Percentiles rank a stretch among this genome's conserved stretches.
These are phyloP conservation scores for Sarcophaga caerulescens DNA, from an alignment of 2,888 invertebrate species.

Conservation along the genomic window DNA sequence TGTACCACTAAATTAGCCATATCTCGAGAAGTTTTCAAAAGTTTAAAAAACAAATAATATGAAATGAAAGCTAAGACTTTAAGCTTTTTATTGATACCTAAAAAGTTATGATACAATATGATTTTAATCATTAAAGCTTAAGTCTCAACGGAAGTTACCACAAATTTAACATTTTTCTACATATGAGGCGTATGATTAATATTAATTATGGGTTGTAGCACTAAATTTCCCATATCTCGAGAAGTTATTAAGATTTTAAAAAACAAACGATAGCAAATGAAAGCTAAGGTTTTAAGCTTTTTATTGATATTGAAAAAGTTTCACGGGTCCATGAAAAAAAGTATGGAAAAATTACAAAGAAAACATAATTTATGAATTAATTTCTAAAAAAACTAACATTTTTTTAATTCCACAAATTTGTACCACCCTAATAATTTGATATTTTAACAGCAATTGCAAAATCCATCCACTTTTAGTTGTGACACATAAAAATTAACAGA, in stretches of 20 bases:
- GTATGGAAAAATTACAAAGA: too few species aligned
- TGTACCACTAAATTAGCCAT: neutral
- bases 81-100: neutral
- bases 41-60: neutral
- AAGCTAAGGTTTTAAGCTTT: neutral
- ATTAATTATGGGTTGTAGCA: neutral
- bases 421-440: neutral
- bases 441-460: conserved; percentile 49
- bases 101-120: too few species aligned
- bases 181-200: neutral
- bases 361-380: too few species aligned
- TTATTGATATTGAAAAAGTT: too few species aligned
- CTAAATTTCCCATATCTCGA: neutral
- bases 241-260: neutral
- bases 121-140: too few species aligned
- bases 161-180: neutral
- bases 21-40: neutral
- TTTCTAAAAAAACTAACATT: too few species aligned
- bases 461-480: conserved; percentile 59
- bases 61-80: neutral
- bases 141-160: too few species aligned
- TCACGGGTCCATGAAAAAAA: too few species aligned
- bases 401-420: neutral
- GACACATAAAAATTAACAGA: conserved; percentile 66
- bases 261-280: neutral